A percentile compares a stretch with the other conserved stretches of the same genome.
Evolutionary conservation across 2,888 invertebrate genomes (phyloP).

Genomic region (Drosophila tanythrix): DNA sequence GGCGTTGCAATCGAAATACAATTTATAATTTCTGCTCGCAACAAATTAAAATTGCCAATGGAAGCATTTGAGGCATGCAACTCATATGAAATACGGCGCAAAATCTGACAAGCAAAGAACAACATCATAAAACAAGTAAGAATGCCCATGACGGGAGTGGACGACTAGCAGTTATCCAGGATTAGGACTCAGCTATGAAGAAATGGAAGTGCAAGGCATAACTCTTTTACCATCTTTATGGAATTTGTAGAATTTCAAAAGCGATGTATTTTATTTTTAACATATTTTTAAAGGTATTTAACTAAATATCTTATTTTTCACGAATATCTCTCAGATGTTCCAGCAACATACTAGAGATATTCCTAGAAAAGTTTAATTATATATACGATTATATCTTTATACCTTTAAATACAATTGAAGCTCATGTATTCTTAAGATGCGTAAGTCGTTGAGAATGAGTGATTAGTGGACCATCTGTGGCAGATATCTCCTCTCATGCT

Average conservation of each 20-base stretch:
- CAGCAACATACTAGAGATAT: background rate
- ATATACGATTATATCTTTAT: background rate
- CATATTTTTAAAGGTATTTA: background rate
- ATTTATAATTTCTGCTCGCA: constrained; percentile 78
- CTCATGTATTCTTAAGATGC: background rate
- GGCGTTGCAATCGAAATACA: constrained; percentile 59
- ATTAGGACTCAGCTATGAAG: background rate
- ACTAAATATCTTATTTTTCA: background rate
- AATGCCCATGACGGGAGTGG: constrained; percentile 20
- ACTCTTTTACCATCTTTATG: background rate
- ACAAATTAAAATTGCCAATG: constrained; percentile 77
- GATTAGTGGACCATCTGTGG: background rate
- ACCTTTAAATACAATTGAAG: background rate
- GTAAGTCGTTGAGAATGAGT: background rate
- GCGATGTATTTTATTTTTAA: background rate
- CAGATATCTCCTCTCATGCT: too few species aligned
- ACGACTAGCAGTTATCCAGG: constrained; percentile 11
- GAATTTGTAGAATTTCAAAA: background rate
- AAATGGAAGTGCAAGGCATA: background rate
- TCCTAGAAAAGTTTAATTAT: background rate
- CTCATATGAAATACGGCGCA: constrained; percentile 50
- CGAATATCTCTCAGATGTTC: background rate
- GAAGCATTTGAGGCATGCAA: constrained; percentile 69
- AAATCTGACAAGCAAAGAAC: constrained; percentile 72
- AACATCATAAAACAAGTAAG: constrained; percentile 62